A percentile compares a stretch with the other conserved stretches of the same genome.
phyloP scores from a whole-genome alignment of 64 coral and sea anemone species.

The Montipora foliosa region DNA sequence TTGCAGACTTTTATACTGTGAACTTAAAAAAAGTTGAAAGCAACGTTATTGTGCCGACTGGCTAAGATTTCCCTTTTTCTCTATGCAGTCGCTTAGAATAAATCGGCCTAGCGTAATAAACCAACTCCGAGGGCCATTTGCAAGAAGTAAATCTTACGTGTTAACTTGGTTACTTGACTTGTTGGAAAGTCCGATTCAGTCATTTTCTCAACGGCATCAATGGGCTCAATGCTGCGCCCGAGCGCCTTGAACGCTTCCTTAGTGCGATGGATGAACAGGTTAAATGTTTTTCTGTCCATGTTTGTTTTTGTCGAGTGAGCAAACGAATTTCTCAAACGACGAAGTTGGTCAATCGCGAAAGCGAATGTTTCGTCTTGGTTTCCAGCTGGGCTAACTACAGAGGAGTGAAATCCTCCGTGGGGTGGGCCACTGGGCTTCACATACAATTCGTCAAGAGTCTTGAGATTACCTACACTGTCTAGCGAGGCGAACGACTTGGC shows the following conservation, averaged over 20 bases:
- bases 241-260: constrained; percentile 1
- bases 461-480: background rate
- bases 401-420: background rate
- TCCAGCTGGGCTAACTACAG: background rate
- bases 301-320: background rate
- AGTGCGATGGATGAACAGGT: background rate
- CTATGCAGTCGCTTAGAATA: too few species aligned
- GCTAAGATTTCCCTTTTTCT: too few species aligned
- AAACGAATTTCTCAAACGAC: background rate
- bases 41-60: too few species aligned
- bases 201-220: background rate
- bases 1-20: too few species aligned
- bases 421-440: background rate
- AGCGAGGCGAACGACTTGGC: background rate
- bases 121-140: background rate
- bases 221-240: background rate
- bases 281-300: background rate
- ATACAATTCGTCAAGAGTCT: background rate
- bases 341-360: constrained; percentile 11
- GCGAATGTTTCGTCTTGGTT: background rate
- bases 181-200: background rate
- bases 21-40: too few species aligned
- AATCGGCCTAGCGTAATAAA: too few species aligned
- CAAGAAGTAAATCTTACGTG: background rate
- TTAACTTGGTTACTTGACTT: background rate